A percentile compares a stretch with the other conserved stretches of the same genome.
phyloP scores from a whole-genome alignment of 2,113 vertebrate species.

The Hiodon alosoides region DNA sequence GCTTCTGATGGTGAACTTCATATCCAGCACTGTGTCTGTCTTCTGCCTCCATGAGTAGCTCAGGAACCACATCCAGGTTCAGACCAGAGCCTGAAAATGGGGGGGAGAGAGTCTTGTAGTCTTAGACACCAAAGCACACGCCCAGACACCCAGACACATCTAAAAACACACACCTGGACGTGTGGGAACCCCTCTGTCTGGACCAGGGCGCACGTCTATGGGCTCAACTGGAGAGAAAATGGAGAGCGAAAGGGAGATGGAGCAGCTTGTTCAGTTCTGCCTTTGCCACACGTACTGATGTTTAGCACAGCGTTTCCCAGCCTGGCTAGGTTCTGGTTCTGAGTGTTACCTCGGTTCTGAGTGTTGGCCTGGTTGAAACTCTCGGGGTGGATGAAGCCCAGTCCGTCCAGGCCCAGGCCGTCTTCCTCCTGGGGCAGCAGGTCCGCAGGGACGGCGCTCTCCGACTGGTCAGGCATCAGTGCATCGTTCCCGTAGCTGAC shows the following conservation, averaged over 20 bases:
- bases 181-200: conserved; percentile 88
- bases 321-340: background rate
- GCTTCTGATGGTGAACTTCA: conserved; percentile 94
- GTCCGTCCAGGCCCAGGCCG: conserved; percentile 74
- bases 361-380: conserved; percentile 92
- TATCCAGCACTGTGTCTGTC: conserved; percentile 85
- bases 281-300: background rate
- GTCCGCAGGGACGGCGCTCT: conserved; percentile 72
- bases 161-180: conserved; percentile 73
- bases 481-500: conserved; percentile 97
- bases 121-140: background rate
- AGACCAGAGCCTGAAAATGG: conserved; percentile 75
- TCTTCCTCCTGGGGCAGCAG: conserved; percentile 78
- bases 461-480: conserved; percentile 86
- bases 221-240: conserved; percentile 76
- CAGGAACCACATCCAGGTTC: conserved; percentile 85
- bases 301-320: background rate
- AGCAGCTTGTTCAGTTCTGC: background rate
- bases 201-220: conserved; percentile 83
- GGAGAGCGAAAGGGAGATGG: conserved; percentile 36
- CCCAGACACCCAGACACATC: background rate
- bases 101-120: background rate
- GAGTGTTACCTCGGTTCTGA: conserved; percentile 80
- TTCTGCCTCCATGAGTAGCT: conserved; percentile 87
- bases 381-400: conserved; percentile 89